These are phyloP conservation scores for Syngnathus rostellatus DNA, from an alignment of 2,797 vertebrate genomes.

Conservation along the genomic window DNA sequence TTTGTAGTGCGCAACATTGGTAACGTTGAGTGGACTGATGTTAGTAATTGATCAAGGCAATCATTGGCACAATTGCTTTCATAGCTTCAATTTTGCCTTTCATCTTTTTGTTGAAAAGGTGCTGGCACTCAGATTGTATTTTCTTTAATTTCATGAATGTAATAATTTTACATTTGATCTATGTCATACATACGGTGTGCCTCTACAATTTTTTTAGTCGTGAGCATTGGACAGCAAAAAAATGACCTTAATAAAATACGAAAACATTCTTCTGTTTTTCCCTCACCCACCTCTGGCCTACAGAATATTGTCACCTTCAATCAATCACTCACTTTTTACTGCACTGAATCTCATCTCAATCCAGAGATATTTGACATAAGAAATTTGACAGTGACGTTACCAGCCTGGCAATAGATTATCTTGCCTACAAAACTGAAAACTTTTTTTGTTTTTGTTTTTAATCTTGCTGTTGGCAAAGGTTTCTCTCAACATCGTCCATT, in stretches of 20 bases:
- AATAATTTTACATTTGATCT: too few species aligned
- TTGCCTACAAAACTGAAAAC: not conserved
- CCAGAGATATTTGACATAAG: slow-evolving; percentile 13
- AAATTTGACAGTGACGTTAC: slow-evolving; percentile 15
- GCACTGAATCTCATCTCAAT: slow-evolving; percentile 42
- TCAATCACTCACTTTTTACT: slow-evolving; percentile 45
- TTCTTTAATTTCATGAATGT: not conserved
- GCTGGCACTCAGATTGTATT: not conserved
- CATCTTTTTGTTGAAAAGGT: not conserved
- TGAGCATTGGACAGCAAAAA: slow-evolving; percentile 1
- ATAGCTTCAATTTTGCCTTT: not conserved
- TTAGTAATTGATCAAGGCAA: not conserved
- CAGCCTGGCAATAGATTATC: not conserved
- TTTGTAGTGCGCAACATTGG: not conserved
- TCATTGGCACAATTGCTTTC: not conserved
- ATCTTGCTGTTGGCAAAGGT: not conserved
- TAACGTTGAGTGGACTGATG: not conserved
- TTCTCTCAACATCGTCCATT: slow-evolving; percentile 15
- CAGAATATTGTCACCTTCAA: slow-evolving; percentile 51
- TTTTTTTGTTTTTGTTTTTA: not conserved
- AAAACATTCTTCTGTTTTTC: slow-evolving; percentile 15
- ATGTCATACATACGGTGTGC: too few species aligned
- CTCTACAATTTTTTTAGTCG: not conserved
- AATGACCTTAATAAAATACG: slow-evolving; percentile 25
- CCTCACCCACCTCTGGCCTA: slow-evolving; percentile 33